Percentiles rank a stretch among this genome's conserved stretches.
Evolutionary conservation across 2,888 invertebrate genomes (phyloP).

Genomic region (Eristalis pertinax): DNA sequence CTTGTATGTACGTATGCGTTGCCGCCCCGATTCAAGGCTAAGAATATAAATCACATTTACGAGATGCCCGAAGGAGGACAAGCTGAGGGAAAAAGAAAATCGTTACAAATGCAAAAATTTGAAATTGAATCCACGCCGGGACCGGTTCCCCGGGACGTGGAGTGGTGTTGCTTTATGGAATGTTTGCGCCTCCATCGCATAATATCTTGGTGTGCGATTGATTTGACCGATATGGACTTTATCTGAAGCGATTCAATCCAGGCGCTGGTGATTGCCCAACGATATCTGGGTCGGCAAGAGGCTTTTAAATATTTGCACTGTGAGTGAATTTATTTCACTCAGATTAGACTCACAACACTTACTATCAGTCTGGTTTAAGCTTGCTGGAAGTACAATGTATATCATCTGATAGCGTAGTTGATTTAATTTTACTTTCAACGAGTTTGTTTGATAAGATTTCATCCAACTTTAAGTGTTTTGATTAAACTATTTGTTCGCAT

Average conservation of each 20-base stretch:
- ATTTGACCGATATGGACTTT: background rate
- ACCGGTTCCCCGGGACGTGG: background rate
- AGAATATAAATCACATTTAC: constrained; percentile 29
- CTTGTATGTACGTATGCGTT: constrained; percentile 11
- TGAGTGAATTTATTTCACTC: background rate
- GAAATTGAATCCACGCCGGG: constrained; percentile 1
- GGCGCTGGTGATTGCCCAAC: background rate
- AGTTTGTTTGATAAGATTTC: too few relatives aligned
- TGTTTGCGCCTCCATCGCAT: background rate
- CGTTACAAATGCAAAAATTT: constrained; percentile 20
- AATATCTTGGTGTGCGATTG: background rate
- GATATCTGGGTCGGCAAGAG: background rate
- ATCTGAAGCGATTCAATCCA: background rate
- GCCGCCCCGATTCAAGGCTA: constrained; percentile 11
- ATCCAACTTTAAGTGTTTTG: too few relatives aligned
- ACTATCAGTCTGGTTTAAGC: background rate
- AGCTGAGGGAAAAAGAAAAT: background rate
- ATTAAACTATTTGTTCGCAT: too few relatives aligned
- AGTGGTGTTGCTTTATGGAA: background rate
- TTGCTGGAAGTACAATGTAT: background rate
- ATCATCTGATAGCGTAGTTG: background rate
- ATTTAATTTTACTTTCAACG: background rate
- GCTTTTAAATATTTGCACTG: background rate
- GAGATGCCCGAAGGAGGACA: background rate
- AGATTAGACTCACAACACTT: background rate